Evolutionary conservation across 2,888 invertebrate genomes (phyloP), one percentile per base, ranked within the genome.

Genomic region (Eupithecia insigniata): DNA sequence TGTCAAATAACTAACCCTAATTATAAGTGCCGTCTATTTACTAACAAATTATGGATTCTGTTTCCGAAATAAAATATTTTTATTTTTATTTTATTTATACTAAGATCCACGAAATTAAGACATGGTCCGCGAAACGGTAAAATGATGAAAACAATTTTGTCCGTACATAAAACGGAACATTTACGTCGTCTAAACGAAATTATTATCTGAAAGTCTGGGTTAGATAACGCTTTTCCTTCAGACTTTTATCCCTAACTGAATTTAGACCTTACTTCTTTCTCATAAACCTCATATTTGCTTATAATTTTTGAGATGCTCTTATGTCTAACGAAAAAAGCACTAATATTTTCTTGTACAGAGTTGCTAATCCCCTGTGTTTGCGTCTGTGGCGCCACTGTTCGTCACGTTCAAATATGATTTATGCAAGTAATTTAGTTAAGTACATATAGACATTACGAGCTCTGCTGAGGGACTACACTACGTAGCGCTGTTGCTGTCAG

Each of bases 391-490:
- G 87, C 85, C 83, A 80, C 83, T 84, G 85, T 83, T 92, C 92
- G 89, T 92, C 92, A 92, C 92, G 91, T 92, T 92, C 90, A 91
- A 92, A 93, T 93, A 93, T 93, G 93, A 93, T 93, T 93, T 93
- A 93, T 93, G 92, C 91, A 89, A 92, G 93, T 93, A 93, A 93
- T 93, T 93, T 93, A 90, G 89, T 92, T 91, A 92, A 93, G 92
- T 92, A 92, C 91, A 91, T 91, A 90, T 88, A 92, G 90, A 90
- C 89, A 91, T 92, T 90, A 93, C 85, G 85, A 85, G 87, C 85
- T 84, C 80, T 71, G 36, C 64, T 34, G 8, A 64, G 61, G n/a
- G 34, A 12, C 26, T 60, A 16, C 2, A 60, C 22, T 64, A 64
- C 32, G 64, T 34, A 64, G 2, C 22, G n/a, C 26, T 34, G 36